Percentiles rank a stretch among this genome's conserved stretches.
phyloP scores from a whole-genome alignment of 2,888 invertebrate species.

The Incurvaria masculella region DNA sequence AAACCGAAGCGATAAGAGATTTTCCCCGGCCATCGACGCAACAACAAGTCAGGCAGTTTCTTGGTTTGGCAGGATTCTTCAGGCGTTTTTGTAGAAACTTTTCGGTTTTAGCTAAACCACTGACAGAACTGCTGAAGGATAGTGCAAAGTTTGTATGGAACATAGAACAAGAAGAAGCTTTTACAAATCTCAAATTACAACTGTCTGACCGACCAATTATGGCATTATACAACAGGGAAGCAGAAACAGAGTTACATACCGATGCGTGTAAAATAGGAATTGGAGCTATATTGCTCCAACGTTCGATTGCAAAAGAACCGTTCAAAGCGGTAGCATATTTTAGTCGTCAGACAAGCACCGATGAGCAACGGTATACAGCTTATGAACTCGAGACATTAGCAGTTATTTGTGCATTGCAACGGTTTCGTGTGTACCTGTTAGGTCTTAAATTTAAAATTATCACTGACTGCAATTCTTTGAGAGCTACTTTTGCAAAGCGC shows the following conservation, averaged over 20 bases:
- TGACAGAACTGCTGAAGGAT: constrained; percentile 14
- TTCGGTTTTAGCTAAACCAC: constrained; percentile 13
- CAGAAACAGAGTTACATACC: constrained; percentile 22
- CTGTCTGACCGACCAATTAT: constrained; percentile 17
- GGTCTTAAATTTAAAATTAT: constrained; percentile 20
- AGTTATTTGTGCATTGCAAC: constrained; percentile 22
- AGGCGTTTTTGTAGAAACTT: constrained; percentile 16
- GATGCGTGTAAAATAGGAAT: constrained; percentile 22
- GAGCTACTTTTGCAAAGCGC: constrained; percentile 21
- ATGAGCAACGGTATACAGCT: constrained; percentile 14
- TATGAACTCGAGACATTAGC: constrained; percentile 21
- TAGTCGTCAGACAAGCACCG: constrained; percentile 16
- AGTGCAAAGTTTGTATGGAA: constrained; percentile 9
- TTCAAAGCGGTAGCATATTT: constrained; percentile 11
- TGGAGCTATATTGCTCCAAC: constrained; percentile 21
- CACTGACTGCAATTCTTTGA: constrained; percentile 25
- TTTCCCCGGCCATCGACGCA: constrained; percentile 14
- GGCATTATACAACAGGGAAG: constrained; percentile 20
- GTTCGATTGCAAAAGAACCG: too few species aligned
- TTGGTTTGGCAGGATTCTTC: constrained; percentile 17
- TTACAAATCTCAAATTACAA: constrained; percentile 6
- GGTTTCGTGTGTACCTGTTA: constrained; percentile 23
- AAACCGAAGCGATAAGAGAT: constrained; percentile 11
- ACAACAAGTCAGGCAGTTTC: constrained; percentile 17
- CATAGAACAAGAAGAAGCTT: constrained; percentile 11